These are phyloP conservation scores for Schizaphis graminum DNA, from an alignment of 2,888 invertebrate species.

Conservation along the genomic window DNA sequence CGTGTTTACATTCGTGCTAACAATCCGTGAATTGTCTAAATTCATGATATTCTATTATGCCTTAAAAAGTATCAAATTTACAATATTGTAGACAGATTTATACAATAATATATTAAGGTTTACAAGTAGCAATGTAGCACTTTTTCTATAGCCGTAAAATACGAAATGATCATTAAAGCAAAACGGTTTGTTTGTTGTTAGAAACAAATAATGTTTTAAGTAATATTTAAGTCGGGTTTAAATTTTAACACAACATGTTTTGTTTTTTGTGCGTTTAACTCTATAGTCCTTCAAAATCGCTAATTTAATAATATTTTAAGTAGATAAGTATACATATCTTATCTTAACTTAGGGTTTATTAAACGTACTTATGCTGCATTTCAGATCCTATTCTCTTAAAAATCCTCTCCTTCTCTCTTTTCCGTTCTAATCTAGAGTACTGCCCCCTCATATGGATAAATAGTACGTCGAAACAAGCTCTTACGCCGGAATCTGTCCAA, in stretches of 20 bases:
- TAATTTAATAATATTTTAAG: conserved; percentile 23
- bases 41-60: not conserved
- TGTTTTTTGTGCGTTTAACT: not conserved
- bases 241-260: not conserved
- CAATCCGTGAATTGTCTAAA: not conserved
- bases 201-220: not conserved
- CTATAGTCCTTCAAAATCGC: conserved; percentile 12
- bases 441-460: too few species aligned
- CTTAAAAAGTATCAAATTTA: not conserved
- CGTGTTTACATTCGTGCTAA: not conserved
- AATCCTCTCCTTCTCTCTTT: too few species aligned
- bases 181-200: not conserved
- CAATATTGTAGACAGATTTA: not conserved
- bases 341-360: too few species aligned
- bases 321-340: not conserved
- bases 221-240: not conserved
- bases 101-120: not conserved
- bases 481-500: too few species aligned
- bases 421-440: too few species aligned
- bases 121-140: not conserved
- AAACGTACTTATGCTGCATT: too few species aligned
- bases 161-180: not conserved
- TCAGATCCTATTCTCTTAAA: too few species aligned
- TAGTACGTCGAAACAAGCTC: too few species aligned
- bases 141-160: not conserved